Evolutionary conservation across 2,797 vertebrate species (phyloP).

Genomic region (Gallinago stenura): DNA sequence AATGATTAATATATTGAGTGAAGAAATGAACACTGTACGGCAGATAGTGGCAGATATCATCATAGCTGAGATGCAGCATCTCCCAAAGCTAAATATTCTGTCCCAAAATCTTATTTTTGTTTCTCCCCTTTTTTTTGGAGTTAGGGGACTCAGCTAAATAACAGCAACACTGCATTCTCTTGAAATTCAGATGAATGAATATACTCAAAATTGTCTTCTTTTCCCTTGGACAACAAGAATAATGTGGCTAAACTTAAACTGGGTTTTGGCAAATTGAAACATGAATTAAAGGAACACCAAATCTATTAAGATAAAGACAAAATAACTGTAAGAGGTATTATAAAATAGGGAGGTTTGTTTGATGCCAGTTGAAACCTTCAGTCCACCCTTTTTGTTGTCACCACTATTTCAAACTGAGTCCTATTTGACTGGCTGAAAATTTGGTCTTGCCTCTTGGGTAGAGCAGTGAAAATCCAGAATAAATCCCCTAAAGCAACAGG

Average conservation of each 20-base stretch:
- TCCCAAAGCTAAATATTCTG: not conserved
- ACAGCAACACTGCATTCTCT: not conserved
- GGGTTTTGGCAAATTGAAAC: not conserved
- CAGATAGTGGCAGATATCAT: not conserved
- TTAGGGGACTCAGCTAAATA: not conserved
- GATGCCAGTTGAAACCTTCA: not conserved
- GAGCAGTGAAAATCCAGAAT: not conserved
- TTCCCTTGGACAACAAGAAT: not conserved
- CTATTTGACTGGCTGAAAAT: not conserved
- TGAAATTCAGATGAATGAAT: not conserved
- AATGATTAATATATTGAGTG: not conserved
- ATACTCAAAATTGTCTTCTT: not conserved
- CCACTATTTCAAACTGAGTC: not conserved
- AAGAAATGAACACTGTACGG: not conserved
- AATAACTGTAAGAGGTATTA: not conserved
- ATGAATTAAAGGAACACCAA: not conserved
- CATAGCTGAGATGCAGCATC: not conserved
- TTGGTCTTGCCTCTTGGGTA: not conserved
- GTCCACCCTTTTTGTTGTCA: not conserved
- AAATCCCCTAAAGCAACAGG: not conserved
- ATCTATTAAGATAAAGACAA: not conserved
- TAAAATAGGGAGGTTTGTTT: not conserved
- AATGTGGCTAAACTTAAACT: not conserved
- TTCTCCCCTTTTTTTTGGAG: not conserved
- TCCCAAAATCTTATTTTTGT: not conserved